Base-by-base conservation (phyloP, 2,113 vertebrate genomes). In the Daphoenositta chrysoptera region DNA sequence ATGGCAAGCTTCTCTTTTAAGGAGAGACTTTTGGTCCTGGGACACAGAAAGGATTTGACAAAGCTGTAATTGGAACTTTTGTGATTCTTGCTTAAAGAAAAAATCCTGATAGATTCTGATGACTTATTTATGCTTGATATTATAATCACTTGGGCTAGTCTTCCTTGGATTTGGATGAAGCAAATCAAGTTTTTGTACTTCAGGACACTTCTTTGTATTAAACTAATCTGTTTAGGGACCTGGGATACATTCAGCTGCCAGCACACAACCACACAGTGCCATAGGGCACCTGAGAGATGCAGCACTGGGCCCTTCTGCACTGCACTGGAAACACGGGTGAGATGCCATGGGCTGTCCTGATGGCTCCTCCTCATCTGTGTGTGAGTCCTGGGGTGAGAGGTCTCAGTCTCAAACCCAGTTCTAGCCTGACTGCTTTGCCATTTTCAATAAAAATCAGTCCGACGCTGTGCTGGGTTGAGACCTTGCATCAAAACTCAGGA, bases 261-360 rank as follows among this genome's bases (percentile, higher is more conserved):
- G 28, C 9, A 30, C 44, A 35, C 0, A 15, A 5, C 27, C 58
- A 27, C 6, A 13, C 6, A 51, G 35, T 37, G 44, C 27, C 68
- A n/a, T 1, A 1, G 40, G 40, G 14, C 10, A 47, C 7, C 44
- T 45, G 44, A 48, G 47, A 47, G 17, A 11, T 3, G 2, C 4
- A 10, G 33, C 24, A 14, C 15, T 27, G 30, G 85, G 30, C 17
- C 3, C 1, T 9, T 13, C 40, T 47, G n/a, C 63, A 17, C 22
- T 39, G 16, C 39, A 5, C 58, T 89, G 58, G 23, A 26, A 77
- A 37, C 4, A 27, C 0, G 0, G 20, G 10, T 69, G 63, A 65
- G 40, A 31, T 64, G 68, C 27, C 68, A 56, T 3, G 33, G 26
- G 23, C n/a, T 42, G 27, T 15, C 13, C 58, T 44, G 63, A 13